These are phyloP conservation scores for Acrobasis suavella DNA, from an alignment of 2,888 invertebrate genomes.

Conservation along the genomic window DNA sequence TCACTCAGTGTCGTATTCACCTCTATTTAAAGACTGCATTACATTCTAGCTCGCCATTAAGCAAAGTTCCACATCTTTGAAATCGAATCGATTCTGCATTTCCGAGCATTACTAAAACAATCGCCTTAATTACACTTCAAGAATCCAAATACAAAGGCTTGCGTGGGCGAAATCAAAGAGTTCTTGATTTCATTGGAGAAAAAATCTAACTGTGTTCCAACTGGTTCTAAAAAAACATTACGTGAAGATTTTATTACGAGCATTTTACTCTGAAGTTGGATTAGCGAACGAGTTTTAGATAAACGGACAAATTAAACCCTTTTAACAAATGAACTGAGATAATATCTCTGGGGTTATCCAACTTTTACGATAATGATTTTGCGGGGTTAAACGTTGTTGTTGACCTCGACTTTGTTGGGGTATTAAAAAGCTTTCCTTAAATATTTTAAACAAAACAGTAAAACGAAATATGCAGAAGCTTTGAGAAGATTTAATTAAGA, in stretches of 20 bases:
- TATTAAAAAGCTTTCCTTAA: neutral
- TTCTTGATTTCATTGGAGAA: constrained; percentile 18
- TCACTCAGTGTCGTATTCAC: neutral
- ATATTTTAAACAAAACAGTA: no score
- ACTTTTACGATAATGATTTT: constrained; percentile 30
- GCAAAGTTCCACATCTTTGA: neutral
- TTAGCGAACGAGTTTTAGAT: constrained; percentile 20
- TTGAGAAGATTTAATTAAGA: no score
- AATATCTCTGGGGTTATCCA: constrained; percentile 27
- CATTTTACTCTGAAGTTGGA: neutral
- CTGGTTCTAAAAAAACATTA: neutral
- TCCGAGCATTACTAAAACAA: constrained; percentile 2
- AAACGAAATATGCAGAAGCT: no score
- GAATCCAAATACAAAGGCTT: neutral
- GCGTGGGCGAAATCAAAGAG: constrained; percentile 11
- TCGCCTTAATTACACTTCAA: constrained; percentile 6
- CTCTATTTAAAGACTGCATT: neutral
- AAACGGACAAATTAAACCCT: constrained; percentile 24
- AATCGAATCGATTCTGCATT: neutral
- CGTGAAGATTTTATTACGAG: constrained; percentile 7
- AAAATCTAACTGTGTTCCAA: neutral
- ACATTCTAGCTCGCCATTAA: neutral
- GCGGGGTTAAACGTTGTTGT: constrained; percentile 1
- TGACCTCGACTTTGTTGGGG: neutral
- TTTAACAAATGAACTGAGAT: constrained; percentile 27